Percentiles rank a stretch among this genome's conserved stretches.
These are phyloP conservation scores for Cydia fagiglandana DNA, from an alignment of 1,140 invertebrate genomes.

Conservation along the genomic window DNA sequence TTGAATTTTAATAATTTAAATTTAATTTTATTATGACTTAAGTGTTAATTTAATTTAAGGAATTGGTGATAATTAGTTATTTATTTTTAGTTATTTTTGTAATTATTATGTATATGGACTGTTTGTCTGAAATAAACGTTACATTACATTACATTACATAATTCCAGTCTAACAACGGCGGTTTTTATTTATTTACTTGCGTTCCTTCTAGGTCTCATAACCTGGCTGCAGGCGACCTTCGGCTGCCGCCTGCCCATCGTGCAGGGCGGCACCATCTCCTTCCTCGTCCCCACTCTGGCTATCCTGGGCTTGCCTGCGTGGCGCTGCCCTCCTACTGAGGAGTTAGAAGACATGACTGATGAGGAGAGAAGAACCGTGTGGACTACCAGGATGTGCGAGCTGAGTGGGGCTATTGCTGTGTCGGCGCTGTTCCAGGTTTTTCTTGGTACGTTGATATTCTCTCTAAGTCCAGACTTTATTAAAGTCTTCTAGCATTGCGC, in stretches of 20 bases:
- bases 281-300: slow-evolving; percentile 91
- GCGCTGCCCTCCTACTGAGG: slow-evolving; percentile 84
- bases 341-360: slow-evolving; percentile 79
- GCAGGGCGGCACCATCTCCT: slow-evolving; percentile 91
- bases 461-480: no score
- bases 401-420: slow-evolving; percentile 92
- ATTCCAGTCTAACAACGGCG: no score
- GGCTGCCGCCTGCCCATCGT: slow-evolving; percentile 84
- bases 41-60: no score
- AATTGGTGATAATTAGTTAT: no score
- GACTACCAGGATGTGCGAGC: slow-evolving; percentile 88
- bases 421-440: slow-evolving; percentile 89
- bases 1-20: no score
- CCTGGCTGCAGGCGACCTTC: slow-evolving; percentile 89
- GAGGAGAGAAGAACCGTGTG: slow-evolving; percentile 84
- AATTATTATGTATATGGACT: no score
- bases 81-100: no score
- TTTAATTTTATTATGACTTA: no score
- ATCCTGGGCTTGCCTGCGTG: slow-evolving; percentile 88
- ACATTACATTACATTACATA: no score
- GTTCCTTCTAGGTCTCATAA: slow-evolving; percentile 83
- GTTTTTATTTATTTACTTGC: not conserved
- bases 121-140: no score
- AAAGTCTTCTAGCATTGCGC: no score
- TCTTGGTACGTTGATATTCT: slow-evolving; percentile 82